Conservation (phyloP, 2,113 vertebrate genomes). For the Corythornis vintsioides region DNA sequence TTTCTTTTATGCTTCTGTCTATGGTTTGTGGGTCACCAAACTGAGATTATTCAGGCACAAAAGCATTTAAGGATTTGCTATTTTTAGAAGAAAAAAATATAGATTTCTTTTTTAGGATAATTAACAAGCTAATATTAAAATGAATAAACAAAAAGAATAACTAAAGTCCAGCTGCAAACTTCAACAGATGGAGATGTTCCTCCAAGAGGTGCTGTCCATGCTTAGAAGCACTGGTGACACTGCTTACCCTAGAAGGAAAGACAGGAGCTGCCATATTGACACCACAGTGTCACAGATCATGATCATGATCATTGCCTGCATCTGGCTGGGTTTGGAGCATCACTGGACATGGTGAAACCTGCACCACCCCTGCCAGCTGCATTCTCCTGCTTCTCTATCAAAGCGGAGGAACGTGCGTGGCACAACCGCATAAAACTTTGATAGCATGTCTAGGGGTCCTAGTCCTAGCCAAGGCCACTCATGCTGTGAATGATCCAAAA, state of each 20-base stretch:
- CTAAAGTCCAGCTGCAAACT: neutral
- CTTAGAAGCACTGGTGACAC: neutral
- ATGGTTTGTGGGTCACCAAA: slow-evolving; percentile 18
- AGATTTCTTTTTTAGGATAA: slow-evolving; percentile 1
- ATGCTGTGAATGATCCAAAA: neutral
- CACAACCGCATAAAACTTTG: rapidly evolving
- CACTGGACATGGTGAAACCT: rapidly evolving
- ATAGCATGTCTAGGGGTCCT: rapidly evolving
- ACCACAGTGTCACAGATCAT: too few relatives aligned
- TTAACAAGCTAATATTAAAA: slow-evolving; percentile 38
- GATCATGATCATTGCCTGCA: neutral
- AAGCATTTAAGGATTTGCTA: neutral
- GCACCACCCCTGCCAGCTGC: too few relatives aligned
- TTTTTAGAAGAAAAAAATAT: slow-evolving; percentile 20
- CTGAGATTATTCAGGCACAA: slow-evolving; percentile 40
- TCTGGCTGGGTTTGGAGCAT: neutral
- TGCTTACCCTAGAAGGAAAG: neutral
- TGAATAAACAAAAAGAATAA: slow-evolving; percentile 36
- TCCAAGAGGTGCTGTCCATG: neutral
- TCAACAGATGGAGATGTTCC: neutral
- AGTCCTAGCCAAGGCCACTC: neutral
- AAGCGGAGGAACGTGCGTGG: rapidly evolving
- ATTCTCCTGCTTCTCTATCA: neutral
- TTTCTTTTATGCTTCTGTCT: slow-evolving; percentile 36
- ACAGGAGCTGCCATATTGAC: neutral